These are phyloP conservation scores for Aphyosemion australe DNA, from an alignment of 2,113 vertebrate genomes.

Conservation along the genomic window DNA sequence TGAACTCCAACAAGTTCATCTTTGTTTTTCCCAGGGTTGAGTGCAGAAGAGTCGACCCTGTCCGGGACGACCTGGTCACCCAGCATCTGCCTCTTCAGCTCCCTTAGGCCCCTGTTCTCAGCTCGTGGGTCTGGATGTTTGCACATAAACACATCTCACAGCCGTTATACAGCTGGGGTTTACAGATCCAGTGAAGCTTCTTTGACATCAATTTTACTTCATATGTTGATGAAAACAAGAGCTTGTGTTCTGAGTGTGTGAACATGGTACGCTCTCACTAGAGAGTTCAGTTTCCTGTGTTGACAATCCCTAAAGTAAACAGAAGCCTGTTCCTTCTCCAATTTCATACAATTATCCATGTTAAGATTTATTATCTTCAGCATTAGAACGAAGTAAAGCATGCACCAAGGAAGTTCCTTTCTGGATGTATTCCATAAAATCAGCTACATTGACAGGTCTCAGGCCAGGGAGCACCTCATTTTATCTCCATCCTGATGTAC, in stretches of 20 bases:
- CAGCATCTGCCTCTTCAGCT: slow-evolving; percentile 59
- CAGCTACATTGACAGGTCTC: background rate
- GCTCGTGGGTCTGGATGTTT: slow-evolving; percentile 13
- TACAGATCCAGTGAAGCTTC: background rate
- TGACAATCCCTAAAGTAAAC: slow-evolving; percentile 47
- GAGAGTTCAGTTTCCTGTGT: slow-evolving; percentile 73
- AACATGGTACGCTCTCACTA: slow-evolving; percentile 35
- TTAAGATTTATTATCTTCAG: slow-evolving; percentile 9
- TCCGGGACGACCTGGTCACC: slow-evolving; percentile 42
- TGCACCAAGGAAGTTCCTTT: background rate
- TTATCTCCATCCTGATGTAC: too few species aligned
- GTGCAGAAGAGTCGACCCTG: slow-evolving; percentile 18
- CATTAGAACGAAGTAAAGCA: slow-evolving; percentile 4
- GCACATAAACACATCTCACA: slow-evolving; percentile 20
- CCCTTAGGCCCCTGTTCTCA: slow-evolving; percentile 37
- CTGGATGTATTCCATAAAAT: background rate
- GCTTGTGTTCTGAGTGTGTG: background rate
- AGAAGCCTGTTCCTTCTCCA: background rate
- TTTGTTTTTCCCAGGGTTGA: slow-evolving; percentile 41
- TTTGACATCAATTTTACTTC: too few species aligned
- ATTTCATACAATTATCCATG: background rate
- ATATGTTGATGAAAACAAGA: background rate
- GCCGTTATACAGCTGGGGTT: background rate
- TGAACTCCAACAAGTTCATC: slow-evolving; percentile 16
- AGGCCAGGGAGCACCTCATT: background rate